Evolutionary conservation across 2,888 invertebrate species (phyloP), one percentile per base, ranked within the genome.

Genomic region (Yponomeuta malinellus): DNA sequence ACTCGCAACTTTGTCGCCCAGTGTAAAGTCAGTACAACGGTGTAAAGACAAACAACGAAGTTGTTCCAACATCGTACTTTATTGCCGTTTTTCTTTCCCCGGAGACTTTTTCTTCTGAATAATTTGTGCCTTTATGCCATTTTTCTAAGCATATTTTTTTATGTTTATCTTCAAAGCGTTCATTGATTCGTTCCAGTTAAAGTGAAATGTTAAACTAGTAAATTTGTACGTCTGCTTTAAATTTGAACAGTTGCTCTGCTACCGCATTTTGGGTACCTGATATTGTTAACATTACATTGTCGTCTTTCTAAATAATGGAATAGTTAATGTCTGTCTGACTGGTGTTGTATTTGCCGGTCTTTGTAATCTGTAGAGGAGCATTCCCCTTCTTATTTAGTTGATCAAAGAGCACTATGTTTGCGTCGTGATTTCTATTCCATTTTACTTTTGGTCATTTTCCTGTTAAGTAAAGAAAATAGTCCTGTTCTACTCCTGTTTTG

Each of bases 361-460:
- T 1, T 65, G 10, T 65, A 31, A 29, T 68, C 6, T 68, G 10
- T 52, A 48, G 31, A 63, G 63, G 31, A 23, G 43, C 63, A 74
- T 74, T 73, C 74, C 71, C 73, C 71, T 73, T 74, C 73, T 74
- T 68, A 69, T 48, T 71, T 59, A 70, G 64, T 63, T 70, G 70
- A 59, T 59, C 52, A 59, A 59, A 59, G 52, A 12, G 52, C 52
- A 15, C 12, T 59, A 59, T 59, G 12, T 12, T 59, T 59, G 1
- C 1, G 52, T 59, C 12, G 52, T 59, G 52, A 59, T 59, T 15
- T 59, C 4, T 59, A 4, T 59, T 12, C 12, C 15, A 59, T 12
- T 23, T 23, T 23, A 23, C 23, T 23, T 23, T 23, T 23, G 23
- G 23, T 23, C 23, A 23, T 23, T 59, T 59, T 59, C 15, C 15